Base-by-base conservation (phyloP, 2,888 invertebrate species). In the Teleiodes luculella region DNA sequence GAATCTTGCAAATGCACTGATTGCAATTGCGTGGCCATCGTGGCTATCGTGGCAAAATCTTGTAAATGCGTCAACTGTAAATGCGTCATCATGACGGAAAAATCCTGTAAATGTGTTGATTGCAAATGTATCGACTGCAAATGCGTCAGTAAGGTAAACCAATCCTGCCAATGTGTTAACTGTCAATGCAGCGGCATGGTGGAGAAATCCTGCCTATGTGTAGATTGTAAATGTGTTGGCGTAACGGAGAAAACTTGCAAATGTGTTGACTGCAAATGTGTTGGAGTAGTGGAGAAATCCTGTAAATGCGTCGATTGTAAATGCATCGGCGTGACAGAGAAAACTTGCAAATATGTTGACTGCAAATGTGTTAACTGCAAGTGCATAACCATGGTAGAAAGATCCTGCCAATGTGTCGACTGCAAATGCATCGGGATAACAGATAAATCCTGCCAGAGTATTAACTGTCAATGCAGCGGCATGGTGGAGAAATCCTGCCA, bases 311-410 rank as follows among this genome's bases (percentile, higher is more conserved):
- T 33, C 10, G 33, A 33, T n/a, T 33, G 33, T 10, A 33, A 33
- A 10, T 33, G 33, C 10, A 8, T 6, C 11, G 10, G 10, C 10
- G 3, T 3, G 2, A 2, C 3, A n/a, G n/a, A 33, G 10, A 33
- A n/a, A n/a, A 3, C 7, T 8, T 13, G 37, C 37, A 2, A 16
- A 4, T 20, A 20, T 11, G 20, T 8, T 16, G 63, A 67, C 28
- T 72, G 70, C 51, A 24, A 37, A 3, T 63, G 67, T 39, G 61
- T 8, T 10, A 11, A 45, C 28, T 10, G 11, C 7, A 39, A 39
- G 33, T n/a, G 11, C 10, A n/a, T n/a, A n/a, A n/a, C n/a, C n/a
- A n/a, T n/a, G n/a, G n/a, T n/a, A n/a, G n/a, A n/a, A n/a, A n/a
- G n/a, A 30, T 14, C 31, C 7, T 49, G 43, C 16, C 3, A 11